Conservation (phyloP, 2,888 invertebrate genomes). For the Drosophila borborema region DNA sequence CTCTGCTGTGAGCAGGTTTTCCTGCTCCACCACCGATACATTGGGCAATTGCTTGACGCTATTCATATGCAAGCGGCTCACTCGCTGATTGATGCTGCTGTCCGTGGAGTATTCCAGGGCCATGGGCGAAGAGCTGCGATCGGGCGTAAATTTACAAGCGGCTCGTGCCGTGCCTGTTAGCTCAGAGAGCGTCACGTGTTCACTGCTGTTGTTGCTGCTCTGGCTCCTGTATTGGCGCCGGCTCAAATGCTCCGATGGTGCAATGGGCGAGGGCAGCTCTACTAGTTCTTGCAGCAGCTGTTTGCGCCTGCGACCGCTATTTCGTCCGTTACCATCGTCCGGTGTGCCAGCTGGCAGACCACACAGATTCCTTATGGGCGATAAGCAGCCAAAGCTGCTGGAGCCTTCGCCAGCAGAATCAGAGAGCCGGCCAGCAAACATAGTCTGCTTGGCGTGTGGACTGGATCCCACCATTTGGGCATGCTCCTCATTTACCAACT, state of each 20-base stretch:
- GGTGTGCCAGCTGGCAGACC: constrained; percentile 67
- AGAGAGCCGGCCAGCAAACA: constrained; percentile 78
- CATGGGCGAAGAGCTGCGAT: constrained; percentile 77
- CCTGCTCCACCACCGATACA: constrained; percentile 27
- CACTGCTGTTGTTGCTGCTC: constrained; percentile 25
- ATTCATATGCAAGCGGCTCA: constrained; percentile 76
- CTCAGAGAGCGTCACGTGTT: constrained; percentile 62
- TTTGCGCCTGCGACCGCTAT: constrained; percentile 61
- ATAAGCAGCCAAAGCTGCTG: constrained; percentile 81
- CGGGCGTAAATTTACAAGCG: constrained; percentile 75
- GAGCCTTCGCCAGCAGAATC: constrained; percentile 81
- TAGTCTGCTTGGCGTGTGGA: constrained; percentile 65
- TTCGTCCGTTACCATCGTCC: constrained; percentile 47
- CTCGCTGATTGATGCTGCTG: constrained; percentile 75
- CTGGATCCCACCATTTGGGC: constrained; percentile 68
- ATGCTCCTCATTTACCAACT: constrained; percentile 10
- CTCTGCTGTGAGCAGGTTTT: constrained; percentile 24
- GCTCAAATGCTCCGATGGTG: constrained; percentile 68
- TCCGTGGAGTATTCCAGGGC: constrained; percentile 74
- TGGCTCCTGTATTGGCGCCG: constrained; percentile 23
- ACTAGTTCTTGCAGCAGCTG: constrained; percentile 63
- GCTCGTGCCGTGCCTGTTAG: constrained; percentile 28
- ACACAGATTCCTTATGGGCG: constrained; percentile 82
- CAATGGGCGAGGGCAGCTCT: constrained; percentile 77
- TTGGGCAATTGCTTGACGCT: constrained; percentile 45